Evolutionary conservation across 2,797 vertebrate genomes (phyloP).

Genomic region (Protonibea diacanthus): DNA sequence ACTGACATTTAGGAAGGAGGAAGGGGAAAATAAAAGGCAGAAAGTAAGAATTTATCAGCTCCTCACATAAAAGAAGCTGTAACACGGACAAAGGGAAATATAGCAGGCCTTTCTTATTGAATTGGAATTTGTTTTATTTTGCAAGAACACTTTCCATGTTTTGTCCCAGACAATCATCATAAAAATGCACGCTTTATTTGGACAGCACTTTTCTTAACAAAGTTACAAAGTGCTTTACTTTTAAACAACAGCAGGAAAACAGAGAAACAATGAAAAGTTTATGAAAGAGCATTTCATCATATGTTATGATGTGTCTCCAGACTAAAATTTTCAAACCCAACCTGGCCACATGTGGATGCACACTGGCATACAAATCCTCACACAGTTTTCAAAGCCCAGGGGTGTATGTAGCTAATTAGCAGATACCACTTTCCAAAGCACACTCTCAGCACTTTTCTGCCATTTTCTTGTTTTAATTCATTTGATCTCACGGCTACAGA

Average conservation of each 20-base stretch:
- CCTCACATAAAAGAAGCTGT: constrained; percentile 56
- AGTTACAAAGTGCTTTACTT: background rate
- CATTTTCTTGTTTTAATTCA: constrained; percentile 58
- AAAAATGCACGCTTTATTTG: background rate
- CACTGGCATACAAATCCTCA: constrained; percentile 41
- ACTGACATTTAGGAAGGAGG: constrained; percentile 80
- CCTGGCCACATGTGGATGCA: constrained; percentile 25
- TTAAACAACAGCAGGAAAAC: background rate
- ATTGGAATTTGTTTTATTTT: constrained; percentile 18
- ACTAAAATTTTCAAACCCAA: constrained; percentile 33
- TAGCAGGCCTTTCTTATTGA: constrained; percentile 11
- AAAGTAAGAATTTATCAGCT: constrained; percentile 73
- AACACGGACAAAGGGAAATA: constrained; percentile 36
- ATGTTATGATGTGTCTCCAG: background rate
- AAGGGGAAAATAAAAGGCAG: constrained; percentile 69
- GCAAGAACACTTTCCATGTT: constrained; percentile 1
- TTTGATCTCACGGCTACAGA: constrained; percentile 59
- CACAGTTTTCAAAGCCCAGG: constrained; percentile 45
- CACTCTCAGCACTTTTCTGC: constrained; percentile 65
- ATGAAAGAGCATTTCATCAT: background rate
- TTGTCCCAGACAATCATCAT: constrained; percentile 5
- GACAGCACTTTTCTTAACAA: background rate
- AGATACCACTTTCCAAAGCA: constrained; percentile 58
- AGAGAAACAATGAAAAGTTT: background rate
- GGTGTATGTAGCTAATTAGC: constrained; percentile 61